These are phyloP conservation scores for Calameuta idolon DNA, from an alignment of 2,888 invertebrate species.

Conservation along the genomic window DNA sequence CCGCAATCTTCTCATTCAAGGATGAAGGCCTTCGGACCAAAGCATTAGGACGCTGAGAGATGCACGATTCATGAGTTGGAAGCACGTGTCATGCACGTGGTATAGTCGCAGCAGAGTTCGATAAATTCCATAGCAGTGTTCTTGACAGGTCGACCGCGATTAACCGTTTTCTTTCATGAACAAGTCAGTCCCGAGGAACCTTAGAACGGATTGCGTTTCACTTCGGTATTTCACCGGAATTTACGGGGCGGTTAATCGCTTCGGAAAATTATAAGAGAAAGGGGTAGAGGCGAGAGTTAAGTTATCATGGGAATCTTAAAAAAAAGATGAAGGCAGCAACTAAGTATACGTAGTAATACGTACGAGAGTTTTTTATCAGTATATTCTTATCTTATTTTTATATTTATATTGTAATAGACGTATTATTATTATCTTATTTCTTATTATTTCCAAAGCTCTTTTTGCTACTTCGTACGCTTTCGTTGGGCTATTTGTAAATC, in stretches of 20 bases:
- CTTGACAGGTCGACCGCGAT: not conserved
- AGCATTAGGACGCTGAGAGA: not conserved
- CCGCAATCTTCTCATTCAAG: not conserved
- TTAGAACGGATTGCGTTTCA: slow-evolving; percentile 10
- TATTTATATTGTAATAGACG: too few species aligned
- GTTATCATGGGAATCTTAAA: not conserved
- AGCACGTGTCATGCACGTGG: not conserved
- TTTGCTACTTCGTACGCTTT: too few species aligned
- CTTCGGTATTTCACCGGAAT: not conserved
- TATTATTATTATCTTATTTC: too few species aligned
- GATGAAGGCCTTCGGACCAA: not conserved
- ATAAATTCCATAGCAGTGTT: not conserved
- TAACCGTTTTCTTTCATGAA: not conserved
- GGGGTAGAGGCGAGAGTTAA: not conserved
- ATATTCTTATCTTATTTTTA: not conserved
- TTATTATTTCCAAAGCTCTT: too few species aligned
- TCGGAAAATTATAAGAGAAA: not conserved
- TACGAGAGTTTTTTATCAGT: not conserved
- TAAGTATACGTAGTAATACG: too few species aligned
- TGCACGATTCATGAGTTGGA: not conserved
- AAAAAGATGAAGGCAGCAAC: too few species aligned
- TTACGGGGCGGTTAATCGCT: slow-evolving; percentile 6
- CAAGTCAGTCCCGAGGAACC: not conserved
- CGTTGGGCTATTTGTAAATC: too few species aligned
- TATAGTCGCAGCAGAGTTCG: not conserved